Evolutionary conservation across 2,888 invertebrate genomes (phyloP).

Genomic region (Ichneumoninae sp.): DNA sequence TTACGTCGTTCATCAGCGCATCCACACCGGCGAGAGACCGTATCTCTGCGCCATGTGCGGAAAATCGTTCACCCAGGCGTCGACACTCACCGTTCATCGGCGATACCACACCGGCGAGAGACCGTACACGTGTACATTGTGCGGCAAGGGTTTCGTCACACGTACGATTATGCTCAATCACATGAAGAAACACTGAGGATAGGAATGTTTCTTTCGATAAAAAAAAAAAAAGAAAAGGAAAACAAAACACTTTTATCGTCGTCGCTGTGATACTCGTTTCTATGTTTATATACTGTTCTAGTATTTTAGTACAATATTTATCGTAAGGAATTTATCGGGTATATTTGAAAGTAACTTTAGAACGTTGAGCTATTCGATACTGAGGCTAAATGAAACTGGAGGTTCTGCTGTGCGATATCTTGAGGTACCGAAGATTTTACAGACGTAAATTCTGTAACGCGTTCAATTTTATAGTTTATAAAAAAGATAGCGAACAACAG

Average conservation of each 20-base stretch:
- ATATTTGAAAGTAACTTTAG: slow-evolving; percentile 15
- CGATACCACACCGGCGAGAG: slow-evolving; percentile 83
- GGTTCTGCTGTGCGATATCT: slow-evolving; percentile 3
- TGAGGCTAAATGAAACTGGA: slow-evolving; percentile 3
- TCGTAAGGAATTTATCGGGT: slow-evolving; percentile 9
- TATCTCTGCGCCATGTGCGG: slow-evolving; percentile 84
- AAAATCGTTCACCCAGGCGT: slow-evolving; percentile 83
- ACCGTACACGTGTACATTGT: slow-evolving; percentile 83
- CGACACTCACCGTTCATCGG: slow-evolving; percentile 82
- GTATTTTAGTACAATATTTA: slow-evolving; percentile 10
- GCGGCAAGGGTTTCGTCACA: slow-evolving; percentile 83
- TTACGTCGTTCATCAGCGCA: slow-evolving; percentile 83
- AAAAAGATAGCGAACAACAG: background rate
- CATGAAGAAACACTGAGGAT: slow-evolving; percentile 82
- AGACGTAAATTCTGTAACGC: background rate
- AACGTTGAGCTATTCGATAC: slow-evolving; percentile 8
- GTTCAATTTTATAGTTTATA: background rate
- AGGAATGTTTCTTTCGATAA: background rate
- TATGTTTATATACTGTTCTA: slow-evolving; percentile 60
- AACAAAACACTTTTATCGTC: slow-evolving; percentile 61
- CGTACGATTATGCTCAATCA: slow-evolving; percentile 84
- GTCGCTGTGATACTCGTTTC: slow-evolving; percentile 71
- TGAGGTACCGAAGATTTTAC: background rate
- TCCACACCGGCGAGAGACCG: slow-evolving; percentile 85
- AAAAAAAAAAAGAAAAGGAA: slow-evolving; percentile 9